Percentiles rank a stretch among this genome's conserved stretches.
Conservation (phyloP, 2,113 vertebrate genomes). For the Nothocercus nigrocapillus region DNA sequence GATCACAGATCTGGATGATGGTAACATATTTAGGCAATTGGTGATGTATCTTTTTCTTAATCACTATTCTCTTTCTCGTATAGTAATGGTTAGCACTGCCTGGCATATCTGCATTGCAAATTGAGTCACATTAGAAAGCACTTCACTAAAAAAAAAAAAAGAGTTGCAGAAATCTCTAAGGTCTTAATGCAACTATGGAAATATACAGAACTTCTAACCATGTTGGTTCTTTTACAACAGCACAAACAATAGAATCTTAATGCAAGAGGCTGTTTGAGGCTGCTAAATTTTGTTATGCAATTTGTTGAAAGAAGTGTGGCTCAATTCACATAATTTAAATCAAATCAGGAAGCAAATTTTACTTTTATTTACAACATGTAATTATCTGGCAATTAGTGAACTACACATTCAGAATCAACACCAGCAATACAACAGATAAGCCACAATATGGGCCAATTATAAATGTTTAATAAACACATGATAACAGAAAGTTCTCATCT, state of each 20-base stretch:
- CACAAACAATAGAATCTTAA: not conserved
- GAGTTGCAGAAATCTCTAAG: not conserved
- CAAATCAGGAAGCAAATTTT: not conserved
- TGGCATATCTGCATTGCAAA: not conserved
- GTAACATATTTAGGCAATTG: too few relatives aligned
- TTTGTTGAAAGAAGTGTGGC: not conserved
- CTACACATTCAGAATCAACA: not conserved
- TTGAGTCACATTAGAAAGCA: rapidly evolving
- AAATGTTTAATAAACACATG: not conserved
- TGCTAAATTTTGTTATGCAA: not conserved
- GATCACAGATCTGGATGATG: too few relatives aligned
- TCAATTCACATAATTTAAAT: not conserved
- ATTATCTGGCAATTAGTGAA: not conserved
- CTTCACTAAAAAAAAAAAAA: not conserved
- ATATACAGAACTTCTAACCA: not conserved
- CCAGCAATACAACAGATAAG: not conserved
- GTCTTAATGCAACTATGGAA: not conserved
- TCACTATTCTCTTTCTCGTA: too few relatives aligned
- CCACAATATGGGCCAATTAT: not conserved
- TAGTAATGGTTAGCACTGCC: not conserved
- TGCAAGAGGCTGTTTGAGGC: not conserved
- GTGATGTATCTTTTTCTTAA: too few relatives aligned
- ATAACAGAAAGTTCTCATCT: not conserved
- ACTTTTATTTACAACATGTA: not conserved
- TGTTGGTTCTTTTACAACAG: not conserved